Conservation (phyloP, 1,140 invertebrate genomes). For the Nomia melanderi region DNA sequence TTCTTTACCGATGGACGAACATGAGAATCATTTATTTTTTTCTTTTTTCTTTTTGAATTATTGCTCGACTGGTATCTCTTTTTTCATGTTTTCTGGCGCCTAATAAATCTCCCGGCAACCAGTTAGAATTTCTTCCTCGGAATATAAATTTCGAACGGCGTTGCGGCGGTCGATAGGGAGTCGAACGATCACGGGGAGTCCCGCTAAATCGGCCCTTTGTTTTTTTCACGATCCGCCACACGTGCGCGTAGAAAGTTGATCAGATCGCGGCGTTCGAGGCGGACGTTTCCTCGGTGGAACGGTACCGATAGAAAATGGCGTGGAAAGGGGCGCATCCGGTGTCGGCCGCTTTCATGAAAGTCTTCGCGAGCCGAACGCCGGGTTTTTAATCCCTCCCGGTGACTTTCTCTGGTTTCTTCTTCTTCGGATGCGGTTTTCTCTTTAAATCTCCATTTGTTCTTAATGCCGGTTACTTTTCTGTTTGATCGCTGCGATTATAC, state of each 20-base stretch:
- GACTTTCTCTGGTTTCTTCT: constrained; percentile 6
- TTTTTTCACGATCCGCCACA: not conserved
- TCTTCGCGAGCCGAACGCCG: not conserved
- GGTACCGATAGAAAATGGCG: not conserved
- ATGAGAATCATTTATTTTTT: too few relatives aligned
- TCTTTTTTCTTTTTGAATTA: too few relatives aligned
- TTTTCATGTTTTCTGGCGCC: too few relatives aligned
- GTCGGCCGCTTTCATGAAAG: not conserved
- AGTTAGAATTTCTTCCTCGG: too few relatives aligned
- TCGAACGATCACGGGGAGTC: too few relatives aligned
- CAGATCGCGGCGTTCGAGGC: not conserved
- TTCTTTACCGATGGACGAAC: too few relatives aligned
- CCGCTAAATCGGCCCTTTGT: not conserved
- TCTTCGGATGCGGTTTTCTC: not conserved
- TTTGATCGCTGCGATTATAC: not conserved
- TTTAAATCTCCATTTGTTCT: not conserved
- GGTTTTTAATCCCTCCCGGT: constrained; percentile 37
- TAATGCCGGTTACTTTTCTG: not conserved
- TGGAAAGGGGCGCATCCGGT: not conserved
- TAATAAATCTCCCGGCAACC: too few relatives aligned
- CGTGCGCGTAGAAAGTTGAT: not conserved
- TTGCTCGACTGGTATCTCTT: too few relatives aligned
- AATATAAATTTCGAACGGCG: too few relatives aligned
- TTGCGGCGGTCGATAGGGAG: too few relatives aligned
- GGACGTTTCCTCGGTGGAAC: not conserved